phyloP scores from a whole-genome alignment of 2,888 invertebrate species.

The Lasioglossum morio region DNA sequence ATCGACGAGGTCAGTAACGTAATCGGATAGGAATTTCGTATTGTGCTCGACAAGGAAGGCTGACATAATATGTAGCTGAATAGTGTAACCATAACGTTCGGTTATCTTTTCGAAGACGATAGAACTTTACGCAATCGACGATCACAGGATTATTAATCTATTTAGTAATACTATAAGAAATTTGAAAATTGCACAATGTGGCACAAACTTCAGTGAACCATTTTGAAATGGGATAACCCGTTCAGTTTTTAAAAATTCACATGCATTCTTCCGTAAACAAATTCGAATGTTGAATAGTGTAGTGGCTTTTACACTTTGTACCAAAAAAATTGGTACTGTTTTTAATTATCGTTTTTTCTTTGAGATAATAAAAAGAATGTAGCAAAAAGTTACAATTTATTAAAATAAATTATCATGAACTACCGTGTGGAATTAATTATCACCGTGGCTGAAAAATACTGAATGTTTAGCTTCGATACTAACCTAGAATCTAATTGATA shows the following conservation, averaged over 20 bases:
- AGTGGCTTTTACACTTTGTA: not conserved
- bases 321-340: not conserved
- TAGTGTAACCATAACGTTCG: not conserved
- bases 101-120: not conserved
- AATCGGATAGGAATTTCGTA: not conserved
- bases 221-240: no score
- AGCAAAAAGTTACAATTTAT: no score
- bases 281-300: no score
- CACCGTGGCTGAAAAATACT: not conserved
- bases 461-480: not conserved
- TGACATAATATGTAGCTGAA: not conserved
- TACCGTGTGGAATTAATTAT: not conserved
- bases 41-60: not conserved
- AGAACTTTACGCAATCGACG: not conserved
- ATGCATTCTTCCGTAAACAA: no score
- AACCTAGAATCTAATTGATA: not conserved
- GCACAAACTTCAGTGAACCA: no score
- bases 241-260: no score
- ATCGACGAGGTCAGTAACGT: constrained; percentile 1
- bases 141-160: not conserved
- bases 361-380: no score
- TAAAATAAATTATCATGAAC: not conserved
- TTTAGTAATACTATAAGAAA: not conserved
- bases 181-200: no score
- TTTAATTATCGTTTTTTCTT: not conserved